Conservation (phyloP, 2,113 vertebrate genomes). For the cattle (Bos taurus) region DNA sequence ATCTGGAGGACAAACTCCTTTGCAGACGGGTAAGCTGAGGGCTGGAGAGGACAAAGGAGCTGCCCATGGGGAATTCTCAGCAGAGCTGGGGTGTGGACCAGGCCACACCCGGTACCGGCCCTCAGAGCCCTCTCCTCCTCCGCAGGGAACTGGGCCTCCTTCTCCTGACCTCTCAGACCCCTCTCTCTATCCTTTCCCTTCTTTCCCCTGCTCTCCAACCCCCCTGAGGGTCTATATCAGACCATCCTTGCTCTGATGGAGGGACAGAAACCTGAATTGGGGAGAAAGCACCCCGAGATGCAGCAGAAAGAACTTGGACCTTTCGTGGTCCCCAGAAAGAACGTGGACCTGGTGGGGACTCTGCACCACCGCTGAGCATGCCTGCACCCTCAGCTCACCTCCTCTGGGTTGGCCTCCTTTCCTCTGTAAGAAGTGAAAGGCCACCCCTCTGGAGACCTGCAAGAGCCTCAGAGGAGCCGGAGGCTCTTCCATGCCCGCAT, state of each 20-base stretch:
- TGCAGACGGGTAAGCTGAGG: not conserved
- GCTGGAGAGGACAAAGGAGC: not conserved
- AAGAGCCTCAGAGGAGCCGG: not conserved
- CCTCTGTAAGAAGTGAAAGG: not conserved
- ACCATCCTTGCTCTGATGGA: not conserved
- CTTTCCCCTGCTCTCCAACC: not conserved
- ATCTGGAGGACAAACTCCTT: not conserved
- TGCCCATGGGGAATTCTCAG: rapidly evolving
- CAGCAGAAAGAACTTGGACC: not conserved
- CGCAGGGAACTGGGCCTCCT: not conserved
- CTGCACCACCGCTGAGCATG: not conserved
- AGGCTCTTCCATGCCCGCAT: not conserved
- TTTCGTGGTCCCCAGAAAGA: not conserved
- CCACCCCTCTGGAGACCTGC: rapidly evolving
- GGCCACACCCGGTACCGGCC: rapidly evolving
- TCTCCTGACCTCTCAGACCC: not conserved
- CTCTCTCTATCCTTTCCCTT: not conserved
- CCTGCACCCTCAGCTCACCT: not conserved
- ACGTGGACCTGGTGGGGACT: not conserved
- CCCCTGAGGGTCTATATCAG: not conserved
- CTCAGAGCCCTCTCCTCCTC: not conserved
- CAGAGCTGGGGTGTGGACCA: not conserved
- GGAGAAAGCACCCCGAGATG: not conserved
- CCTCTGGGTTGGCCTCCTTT: not conserved
- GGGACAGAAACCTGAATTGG: not conserved